Conservation (phyloP, 2,888 invertebrate species). For the Mystacides longicornis region DNA sequence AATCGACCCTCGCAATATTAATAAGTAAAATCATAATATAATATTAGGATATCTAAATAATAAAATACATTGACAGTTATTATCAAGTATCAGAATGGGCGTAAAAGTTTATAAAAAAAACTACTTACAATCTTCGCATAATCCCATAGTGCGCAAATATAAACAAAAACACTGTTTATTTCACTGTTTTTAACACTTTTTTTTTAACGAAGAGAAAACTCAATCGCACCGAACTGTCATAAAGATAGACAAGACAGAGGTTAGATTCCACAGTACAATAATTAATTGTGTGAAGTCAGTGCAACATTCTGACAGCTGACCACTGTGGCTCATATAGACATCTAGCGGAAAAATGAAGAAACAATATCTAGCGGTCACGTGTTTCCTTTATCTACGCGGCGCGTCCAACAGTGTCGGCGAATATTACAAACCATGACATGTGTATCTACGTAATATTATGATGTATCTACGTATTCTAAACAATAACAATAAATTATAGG, state of each 20-base stretch:
- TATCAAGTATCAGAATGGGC: not conserved
- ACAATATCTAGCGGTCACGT: constrained; percentile 8
- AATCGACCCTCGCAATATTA: constrained; percentile 18
- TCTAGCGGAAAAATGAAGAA: constrained; percentile 6
- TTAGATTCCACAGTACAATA: constrained; percentile 17
- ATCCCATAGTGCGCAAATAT: constrained; percentile 13
- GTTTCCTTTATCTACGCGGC: constrained; percentile 3
- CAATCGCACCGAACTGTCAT: constrained; percentile 3
- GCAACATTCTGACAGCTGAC: constrained; percentile 17
- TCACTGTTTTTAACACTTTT: too few species aligned
- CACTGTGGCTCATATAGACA: constrained; percentile 7
- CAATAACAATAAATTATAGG: too few species aligned
- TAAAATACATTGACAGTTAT: not conserved
- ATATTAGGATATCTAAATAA: not conserved
- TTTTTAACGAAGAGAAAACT: constrained; percentile 10
- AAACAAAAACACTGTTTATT: constrained; percentile 10
- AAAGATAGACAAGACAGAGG: constrained; percentile 13
- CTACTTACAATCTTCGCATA: constrained; percentile 19
- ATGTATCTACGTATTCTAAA: too few species aligned
- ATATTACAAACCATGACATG: too few species aligned
- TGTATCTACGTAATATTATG: too few species aligned
- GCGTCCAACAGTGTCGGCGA: too few species aligned
- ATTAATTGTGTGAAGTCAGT: not conserved
- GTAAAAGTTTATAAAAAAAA: not conserved
- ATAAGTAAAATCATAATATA: not conserved